Conservation (phyloP, 2,797 vertebrate genomes). For the Allobates femoralis region DNA sequence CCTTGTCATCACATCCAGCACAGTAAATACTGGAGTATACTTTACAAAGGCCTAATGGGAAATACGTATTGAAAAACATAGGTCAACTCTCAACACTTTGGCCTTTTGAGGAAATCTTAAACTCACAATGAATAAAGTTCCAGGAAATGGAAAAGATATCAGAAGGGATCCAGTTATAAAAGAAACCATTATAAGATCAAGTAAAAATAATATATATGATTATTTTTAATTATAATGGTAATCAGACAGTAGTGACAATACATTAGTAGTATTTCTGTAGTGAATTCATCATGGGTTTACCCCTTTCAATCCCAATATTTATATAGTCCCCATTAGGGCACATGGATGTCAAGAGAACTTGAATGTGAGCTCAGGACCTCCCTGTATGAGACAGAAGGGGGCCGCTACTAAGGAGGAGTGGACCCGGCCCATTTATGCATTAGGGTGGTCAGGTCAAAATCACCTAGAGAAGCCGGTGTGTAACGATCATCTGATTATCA, state of each 20-base stretch:
- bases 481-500: not conserved
- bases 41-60: constrained; percentile 9
- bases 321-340: not conserved
- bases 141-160: not conserved
- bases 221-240: too few species aligned
- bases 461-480: not conserved
- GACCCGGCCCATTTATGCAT: too few species aligned
- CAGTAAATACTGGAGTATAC: constrained; percentile 10
- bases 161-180: not conserved
- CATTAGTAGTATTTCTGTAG: too few species aligned
- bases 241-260: too few species aligned
- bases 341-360: not conserved
- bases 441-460: too few species aligned
- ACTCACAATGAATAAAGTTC: not conserved
- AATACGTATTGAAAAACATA: not conserved
- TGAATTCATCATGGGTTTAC: not conserved
- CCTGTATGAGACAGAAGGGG: too few species aligned
- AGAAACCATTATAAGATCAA: not conserved
- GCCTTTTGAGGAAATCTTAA: constrained; percentile 11
- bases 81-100: not conserved
- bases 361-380: not conserved
- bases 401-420: too few species aligned
- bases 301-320: not conserved
- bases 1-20: constrained; percentile 16
- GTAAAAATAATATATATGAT: too few species aligned